A percentile compares a stretch with the other conserved stretches of the same genome.
Evolutionary conservation across 2,113 vertebrate species (phyloP).

Genomic region (Muntiacus muntjak): DNA sequence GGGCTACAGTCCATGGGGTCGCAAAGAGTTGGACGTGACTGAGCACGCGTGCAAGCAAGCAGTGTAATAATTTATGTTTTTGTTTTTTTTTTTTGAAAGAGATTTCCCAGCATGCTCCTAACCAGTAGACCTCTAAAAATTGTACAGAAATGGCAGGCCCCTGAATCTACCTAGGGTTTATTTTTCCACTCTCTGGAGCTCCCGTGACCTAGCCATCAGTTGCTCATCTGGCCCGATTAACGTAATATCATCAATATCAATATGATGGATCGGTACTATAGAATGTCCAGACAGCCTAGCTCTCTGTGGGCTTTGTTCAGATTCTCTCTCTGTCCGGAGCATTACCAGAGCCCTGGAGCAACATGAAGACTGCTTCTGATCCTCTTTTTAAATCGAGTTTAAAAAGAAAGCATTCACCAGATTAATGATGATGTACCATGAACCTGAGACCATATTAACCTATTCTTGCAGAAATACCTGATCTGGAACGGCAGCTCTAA

Average conservation of each 20-base stretch:
- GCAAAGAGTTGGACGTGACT: neutral
- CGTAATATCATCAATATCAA: neutral
- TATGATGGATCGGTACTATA: neutral
- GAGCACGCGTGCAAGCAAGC: neutral
- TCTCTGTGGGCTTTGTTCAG: neutral
- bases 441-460: neutral
- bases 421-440: neutral
- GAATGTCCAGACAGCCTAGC: neutral
- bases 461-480: neutral
- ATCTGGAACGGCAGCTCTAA: neutral
- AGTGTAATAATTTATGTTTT: neutral
- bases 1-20: neutral
- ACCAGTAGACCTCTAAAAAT: neutral
- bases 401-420: neutral
- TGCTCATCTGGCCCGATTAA: neutral
- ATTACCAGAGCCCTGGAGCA: neutral
- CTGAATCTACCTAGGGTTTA: neutral
- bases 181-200: neutral
- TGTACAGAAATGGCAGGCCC: neutral
- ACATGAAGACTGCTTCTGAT: neutral
- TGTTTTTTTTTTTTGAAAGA: neutral
- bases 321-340: neutral
- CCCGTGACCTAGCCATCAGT: neutral
- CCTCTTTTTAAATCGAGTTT: neutral
- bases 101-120: neutral